phyloP scores from a whole-genome alignment of 2,113 vertebrate genomes.

The Clarias batrachus region DNA sequence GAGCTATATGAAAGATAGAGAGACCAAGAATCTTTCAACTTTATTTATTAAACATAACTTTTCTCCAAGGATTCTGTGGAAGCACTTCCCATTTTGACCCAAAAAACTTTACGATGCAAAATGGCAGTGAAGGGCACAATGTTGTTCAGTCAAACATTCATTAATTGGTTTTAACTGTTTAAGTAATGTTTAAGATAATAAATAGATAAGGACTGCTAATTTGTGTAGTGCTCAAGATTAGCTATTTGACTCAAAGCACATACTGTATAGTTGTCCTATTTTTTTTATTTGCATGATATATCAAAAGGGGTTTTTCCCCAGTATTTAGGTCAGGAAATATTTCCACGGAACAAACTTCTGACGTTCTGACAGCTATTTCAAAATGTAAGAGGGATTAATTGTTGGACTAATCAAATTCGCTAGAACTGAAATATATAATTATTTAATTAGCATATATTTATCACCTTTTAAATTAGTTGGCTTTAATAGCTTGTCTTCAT shows the following conservation, averaged over 20 bases:
- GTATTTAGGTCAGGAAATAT: conserved; percentile 11
- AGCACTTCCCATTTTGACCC: background rate
- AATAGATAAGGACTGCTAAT: background rate
- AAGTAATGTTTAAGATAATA: background rate
- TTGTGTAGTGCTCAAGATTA: background rate
- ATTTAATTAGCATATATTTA: background rate
- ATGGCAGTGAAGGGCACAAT: background rate
- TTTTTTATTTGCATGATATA: background rate
- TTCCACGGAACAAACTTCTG: background rate
- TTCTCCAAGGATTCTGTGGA: background rate
- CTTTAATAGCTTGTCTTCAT: conserved; percentile 58
- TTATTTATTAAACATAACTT: background rate
- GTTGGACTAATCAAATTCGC: background rate
- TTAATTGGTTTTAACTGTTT: background rate
- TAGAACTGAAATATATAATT: background rate
- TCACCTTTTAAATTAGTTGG: conserved; percentile 61
- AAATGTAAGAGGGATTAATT: background rate
- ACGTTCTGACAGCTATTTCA: background rate
- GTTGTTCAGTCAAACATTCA: background rate
- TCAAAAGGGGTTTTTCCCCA: background rate
- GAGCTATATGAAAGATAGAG: too few species aligned
- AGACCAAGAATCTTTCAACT: too few species aligned
- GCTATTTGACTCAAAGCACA: background rate
- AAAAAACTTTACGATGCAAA: background rate
- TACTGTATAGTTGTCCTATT: background rate